These are phyloP conservation scores for Meleagris gallopavo DNA, from an alignment of 2,113 vertebrate species.

Conservation along the genomic window DNA sequence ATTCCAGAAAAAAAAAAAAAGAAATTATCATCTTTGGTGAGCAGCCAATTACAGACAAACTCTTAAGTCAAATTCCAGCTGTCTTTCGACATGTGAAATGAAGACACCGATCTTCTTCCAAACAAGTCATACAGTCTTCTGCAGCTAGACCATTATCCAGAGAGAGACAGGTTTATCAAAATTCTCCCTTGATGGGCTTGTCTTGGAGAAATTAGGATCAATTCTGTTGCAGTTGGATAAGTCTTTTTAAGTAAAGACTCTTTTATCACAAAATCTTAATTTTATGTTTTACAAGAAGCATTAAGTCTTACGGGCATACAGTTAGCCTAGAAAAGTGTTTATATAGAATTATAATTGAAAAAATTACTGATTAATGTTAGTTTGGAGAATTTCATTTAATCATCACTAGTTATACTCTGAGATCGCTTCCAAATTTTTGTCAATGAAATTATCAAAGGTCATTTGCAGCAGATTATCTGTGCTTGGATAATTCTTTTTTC, in stretches of 20 bases:
- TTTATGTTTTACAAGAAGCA: not conserved
- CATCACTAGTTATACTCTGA: not conserved
- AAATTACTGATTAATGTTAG: not conserved
- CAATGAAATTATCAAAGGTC: conserved; percentile 57
- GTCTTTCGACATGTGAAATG: not conserved
- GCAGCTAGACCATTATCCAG: not conserved
- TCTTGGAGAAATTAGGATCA: not conserved
- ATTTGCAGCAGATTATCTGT: conserved; percentile 29
- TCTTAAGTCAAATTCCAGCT: not conserved
- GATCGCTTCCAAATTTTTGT: not conserved
- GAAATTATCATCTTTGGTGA: not conserved
- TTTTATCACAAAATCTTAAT: not conserved
- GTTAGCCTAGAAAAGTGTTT: not conserved
- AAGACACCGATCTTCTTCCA: not conserved
- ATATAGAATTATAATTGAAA: not conserved
- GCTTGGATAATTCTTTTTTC: conserved; percentile 17
- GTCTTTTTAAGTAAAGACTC: not conserved
- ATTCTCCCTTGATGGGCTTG: not conserved
- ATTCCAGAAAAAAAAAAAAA: not conserved
- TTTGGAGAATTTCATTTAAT: conserved; percentile 14
- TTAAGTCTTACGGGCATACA: not conserved
- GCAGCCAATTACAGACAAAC: not conserved
- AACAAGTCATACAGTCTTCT: not conserved
- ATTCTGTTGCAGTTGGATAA: not conserved
- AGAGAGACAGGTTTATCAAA: not conserved